Evolutionary conservation across 2,797 vertebrate genomes (phyloP).

Genomic region (Xenopus petersii): DNA sequence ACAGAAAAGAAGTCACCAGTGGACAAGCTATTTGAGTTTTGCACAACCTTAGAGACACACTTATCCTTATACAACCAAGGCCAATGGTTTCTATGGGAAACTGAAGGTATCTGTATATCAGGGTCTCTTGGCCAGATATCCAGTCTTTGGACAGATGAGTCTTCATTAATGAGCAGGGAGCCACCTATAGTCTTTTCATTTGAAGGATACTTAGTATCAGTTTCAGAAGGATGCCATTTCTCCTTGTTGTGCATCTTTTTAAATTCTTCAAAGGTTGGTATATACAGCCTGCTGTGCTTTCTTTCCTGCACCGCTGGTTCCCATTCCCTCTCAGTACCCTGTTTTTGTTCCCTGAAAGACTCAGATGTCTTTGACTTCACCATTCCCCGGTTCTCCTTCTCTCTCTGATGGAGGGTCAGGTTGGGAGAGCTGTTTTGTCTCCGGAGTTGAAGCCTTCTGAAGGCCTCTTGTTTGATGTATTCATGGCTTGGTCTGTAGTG

Average conservation of each 20-base stretch:
- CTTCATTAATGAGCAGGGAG: conserved; percentile 5
- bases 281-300: conserved; percentile 68
- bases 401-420: conserved; percentile 61
- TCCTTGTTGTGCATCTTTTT: conserved; percentile 80
- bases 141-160: no score
- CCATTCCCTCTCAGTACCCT: conserved; percentile 19
- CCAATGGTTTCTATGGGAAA: no score
- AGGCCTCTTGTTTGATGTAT: conserved; percentile 81
- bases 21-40: no score
- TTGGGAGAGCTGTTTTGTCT: conserved; percentile 81
- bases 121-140: no score
- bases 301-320: conserved; percentile 53
- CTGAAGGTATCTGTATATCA: no score
- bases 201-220: conserved; percentile 12
- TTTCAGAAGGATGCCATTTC: conserved; percentile 1
- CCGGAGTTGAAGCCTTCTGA: conserved; percentile 72
- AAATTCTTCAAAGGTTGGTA: conserved; percentile 87
- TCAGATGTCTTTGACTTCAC: conserved; percentile 71
- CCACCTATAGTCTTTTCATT: conserved; percentile 11
- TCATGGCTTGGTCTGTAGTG: conserved; percentile 69
- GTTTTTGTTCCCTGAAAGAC: conserved; percentile 53
- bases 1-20: no score
- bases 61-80: no score
- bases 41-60: no score
- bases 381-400: conserved; percentile 53